phyloP scores from a whole-genome alignment of 2,113 vertebrate species.

The Murina feae region DNA sequence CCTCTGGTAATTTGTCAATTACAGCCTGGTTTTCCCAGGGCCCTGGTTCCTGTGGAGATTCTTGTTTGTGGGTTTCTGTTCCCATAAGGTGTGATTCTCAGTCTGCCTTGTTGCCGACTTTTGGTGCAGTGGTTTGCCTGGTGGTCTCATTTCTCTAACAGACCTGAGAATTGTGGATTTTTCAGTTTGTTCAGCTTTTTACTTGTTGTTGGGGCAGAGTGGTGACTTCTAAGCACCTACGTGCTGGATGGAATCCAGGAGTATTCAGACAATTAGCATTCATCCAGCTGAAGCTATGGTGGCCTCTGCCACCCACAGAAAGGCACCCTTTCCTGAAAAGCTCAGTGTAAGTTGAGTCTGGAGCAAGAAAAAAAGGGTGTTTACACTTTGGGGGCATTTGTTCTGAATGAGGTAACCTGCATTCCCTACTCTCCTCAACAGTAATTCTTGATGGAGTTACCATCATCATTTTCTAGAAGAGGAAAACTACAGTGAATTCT shows the following conservation, averaged over 20 bases:
- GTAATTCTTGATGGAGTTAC: background rate
- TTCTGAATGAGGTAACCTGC: background rate
- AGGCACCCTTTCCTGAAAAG: background rate
- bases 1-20: background rate
- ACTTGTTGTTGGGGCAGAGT: background rate
- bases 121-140: background rate
- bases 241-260: background rate
- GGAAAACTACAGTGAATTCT: background rate
- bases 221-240: background rate
- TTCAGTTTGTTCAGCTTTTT: background rate
- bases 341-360: background rate
- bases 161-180: background rate
- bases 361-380: background rate
- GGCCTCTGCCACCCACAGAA: background rate
- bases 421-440: background rate
- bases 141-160: background rate
- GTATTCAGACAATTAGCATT: background rate
- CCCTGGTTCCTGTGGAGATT: background rate
- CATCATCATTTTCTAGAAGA: background rate
- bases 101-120: background rate
- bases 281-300: background rate
- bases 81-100: background rate
- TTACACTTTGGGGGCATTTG: background rate
- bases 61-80: background rate
- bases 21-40: background rate